Base-by-base conservation (phyloP, 2,797 vertebrate genomes). In the Limosa lapponica region DNA sequence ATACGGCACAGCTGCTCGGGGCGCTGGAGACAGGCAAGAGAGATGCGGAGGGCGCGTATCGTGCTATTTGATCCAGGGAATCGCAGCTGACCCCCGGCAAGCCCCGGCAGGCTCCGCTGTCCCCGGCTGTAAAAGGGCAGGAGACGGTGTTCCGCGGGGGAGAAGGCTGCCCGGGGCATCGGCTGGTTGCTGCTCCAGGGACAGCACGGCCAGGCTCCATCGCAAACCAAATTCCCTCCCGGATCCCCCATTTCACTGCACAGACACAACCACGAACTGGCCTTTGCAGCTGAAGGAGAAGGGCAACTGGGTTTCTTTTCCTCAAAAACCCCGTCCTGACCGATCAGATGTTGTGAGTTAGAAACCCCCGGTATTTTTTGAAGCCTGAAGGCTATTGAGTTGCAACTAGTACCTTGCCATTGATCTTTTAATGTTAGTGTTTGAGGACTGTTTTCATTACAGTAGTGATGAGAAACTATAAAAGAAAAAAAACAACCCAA, bases 11-110 rank as follows among this genome's bases (percentile, higher is more conserved):
- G 92, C 93, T 96, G 89, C 51, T 22, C 2, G 14, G 39, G 48
- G 73, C 1, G 1, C 54, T 16, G 57, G 49, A 8, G 80, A 5
- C 41, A 55, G 64, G 57, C 16, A 7, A 15, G 61, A 37, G 73
- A 15, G 30, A 13, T 2, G 51, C 6, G 8, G 77, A 5, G 0
- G 3, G 62, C 5, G 44, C 3, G 1, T 7, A 11, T 27, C 1
- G 5, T 8, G 86, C 57, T 37, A n/a, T 82, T 36, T 11, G 93
- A 94, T 62, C 70, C n/a, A 1, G 73, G 92, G 55, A 77, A 72
- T 27, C 58, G 4, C 94, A 39, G 86, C 69, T 59, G 58, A 72
- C 19, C n/a, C 67, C 11, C 4, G 12, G 64, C 73, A 23, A 92
- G 77, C 70, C 73, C 71, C 3, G 16, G 17, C 84, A 79, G 61